Evolutionary conservation across 1,140 invertebrate species (phyloP), one percentile per base, ranked within the genome.

Genomic region (Drosophila yakuba): DNA sequence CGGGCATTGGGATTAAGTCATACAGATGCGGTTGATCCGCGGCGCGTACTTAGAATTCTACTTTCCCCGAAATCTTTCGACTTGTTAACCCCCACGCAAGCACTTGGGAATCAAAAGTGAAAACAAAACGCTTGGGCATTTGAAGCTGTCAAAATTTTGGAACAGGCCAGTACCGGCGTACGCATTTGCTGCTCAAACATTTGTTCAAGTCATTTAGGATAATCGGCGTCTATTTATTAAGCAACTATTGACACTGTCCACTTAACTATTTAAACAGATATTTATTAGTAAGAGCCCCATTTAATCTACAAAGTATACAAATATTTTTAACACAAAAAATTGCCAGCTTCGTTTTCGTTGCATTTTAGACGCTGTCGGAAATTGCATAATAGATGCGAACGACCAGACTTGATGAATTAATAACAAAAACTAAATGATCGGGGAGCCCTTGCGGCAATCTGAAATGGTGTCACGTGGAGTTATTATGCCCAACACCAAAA

Each of bases 1-100:
- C 55, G 28, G 72, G 64, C 64, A 78, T 81, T 28, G 72, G 68
- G 74, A 85, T 85, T 85, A 85, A 85, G 78, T 85, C 82, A 85
- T 76, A 66, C 43, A 3, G 1, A 11, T 11, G 15, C 3, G 50
- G 35, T 64, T 36, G 36, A 35, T 36, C 25, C 62, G 6, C 25
- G 4, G 35, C 35, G 25, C 7, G 66, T 36, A 72, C 68, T 61
- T 52, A 86, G 83, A 86, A 86, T 86, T 86, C 59, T 82, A 67
- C 83, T 86, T 86, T 88, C 83, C 74, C 83, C 64, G 32, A 45
- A 20, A 12, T 57, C 67, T 58, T 23, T 8, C 43, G 17, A 32
- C 50, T 48, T 11, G 25, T 36, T 12, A 14, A 54, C 52, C 54
- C 82, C 79, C 83, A 86, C 83, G 79, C 79, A 72, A 47, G n/a